Base-by-base conservation (phyloP, 2,113 vertebrate genomes). In the Hippocampus barbouri region DNA sequence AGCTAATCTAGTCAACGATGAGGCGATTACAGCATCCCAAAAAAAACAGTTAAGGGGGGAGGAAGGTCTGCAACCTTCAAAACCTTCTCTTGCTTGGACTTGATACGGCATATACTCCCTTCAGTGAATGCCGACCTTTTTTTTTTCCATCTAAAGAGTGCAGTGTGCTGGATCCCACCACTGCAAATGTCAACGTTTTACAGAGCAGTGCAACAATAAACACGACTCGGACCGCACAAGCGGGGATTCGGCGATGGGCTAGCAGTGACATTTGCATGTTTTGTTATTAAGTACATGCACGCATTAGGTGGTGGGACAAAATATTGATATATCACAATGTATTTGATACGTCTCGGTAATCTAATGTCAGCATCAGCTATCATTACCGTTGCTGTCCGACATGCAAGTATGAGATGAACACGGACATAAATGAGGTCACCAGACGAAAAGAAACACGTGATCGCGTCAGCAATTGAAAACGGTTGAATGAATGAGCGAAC, bases 1-100 rank as follows among this genome's bases (percentile, higher is more conserved):
- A 80, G 82, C 83, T 89, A 90, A 92, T 88, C 89, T 88, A 84
- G 76, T 85, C 74, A 73, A 82, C 82, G 67, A 85, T 79, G 82
- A 85, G 69, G 79, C 86, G 89, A 89, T 90, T 89, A 90, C 74
- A 86, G 83, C 79, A 79, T 86, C 80, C 51, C 23, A 9, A 83
- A 71, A 71, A 84, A 84, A 83, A 83, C 83, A 80, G 63, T 69
- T 72, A 74, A 79, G 77, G 65, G 45, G 73, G 78, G 79, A 77
- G 78, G 76, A 84, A 76, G 76, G 66, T 40, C 68, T 15, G 62
- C 30, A 38, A 56, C 40, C n/a, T 68, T 43, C 76, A 27, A 76
- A 71, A 76, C 54, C 54, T 71, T 45, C 74, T 66, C 71, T 68
- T 59, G 12, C 11, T 40, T 70, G 71, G 41, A 68, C 65, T 63